A percentile compares a stretch with the other conserved stretches of the same genome.
phyloP scores from a whole-genome alignment of 2,113 vertebrate genomes.

The Artemisiospiza belli region DNA sequence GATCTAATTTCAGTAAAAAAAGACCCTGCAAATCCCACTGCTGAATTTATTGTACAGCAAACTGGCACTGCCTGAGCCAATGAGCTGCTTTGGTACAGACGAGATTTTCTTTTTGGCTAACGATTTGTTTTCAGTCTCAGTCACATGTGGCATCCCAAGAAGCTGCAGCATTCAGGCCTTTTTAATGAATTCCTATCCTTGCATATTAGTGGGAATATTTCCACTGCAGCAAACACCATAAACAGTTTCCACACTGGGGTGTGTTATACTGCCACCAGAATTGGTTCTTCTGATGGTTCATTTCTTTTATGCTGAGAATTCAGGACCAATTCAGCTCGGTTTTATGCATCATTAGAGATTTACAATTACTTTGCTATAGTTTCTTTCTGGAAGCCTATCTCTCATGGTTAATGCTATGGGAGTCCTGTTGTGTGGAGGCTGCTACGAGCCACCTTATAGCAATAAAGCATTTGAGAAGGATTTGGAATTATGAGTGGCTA shows the following conservation, averaged over 20 bases:
- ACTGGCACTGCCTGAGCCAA: background rate
- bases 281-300: slow-evolving; percentile 67
- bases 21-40: fast-evolving
- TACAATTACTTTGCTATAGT: slow-evolving; percentile 73
- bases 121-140: background rate
- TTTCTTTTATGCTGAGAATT: slow-evolving; percentile 70
- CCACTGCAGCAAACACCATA: slow-evolving; percentile 56
- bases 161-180: background rate
- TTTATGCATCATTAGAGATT: slow-evolving; percentile 76
- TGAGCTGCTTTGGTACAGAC: background rate
- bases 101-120: background rate
- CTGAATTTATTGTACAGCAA: fast-evolving
- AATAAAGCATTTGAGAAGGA: slow-evolving; percentile 64
- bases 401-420: slow-evolving; percentile 64
- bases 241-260: slow-evolving; percentile 56
- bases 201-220: slow-evolving; percentile 63
- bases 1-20: no score
- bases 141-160: background rate
- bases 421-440: slow-evolving; percentile 62
- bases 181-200: slow-evolving; percentile 27
- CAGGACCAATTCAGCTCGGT: slow-evolving; percentile 60
- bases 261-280: slow-evolving; percentile 62
- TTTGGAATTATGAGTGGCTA: slow-evolving; percentile 66
- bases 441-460: slow-evolving; percentile 62
- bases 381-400: slow-evolving; percentile 65